Base-by-base conservation (phyloP, 1,140 invertebrate species). In the Chelonus insularis region DNA sequence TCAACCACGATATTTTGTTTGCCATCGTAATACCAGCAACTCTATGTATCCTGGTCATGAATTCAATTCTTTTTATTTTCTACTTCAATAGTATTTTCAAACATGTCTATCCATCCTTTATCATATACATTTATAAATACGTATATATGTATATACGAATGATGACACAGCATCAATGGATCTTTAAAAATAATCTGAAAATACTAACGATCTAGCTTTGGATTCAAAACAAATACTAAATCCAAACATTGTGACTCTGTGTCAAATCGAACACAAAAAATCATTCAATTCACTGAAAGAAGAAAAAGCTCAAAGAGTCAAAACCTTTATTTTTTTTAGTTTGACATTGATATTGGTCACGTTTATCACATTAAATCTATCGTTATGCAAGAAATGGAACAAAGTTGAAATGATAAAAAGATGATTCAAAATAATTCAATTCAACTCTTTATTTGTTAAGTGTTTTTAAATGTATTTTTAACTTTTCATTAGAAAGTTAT, bases 1-100 rank as follows among this genome's bases (percentile, higher is more conserved):
- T 50, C 21, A 50, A 23, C 69, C 63, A 48, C 67, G 74, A 79
- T 77, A 80, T 78, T 79, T 79, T 76, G 77, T 79, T 79, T 80
- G 72, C 64, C 68, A 68, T 68, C 64, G 69, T 75, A 73, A 78
- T 73, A 73, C 68, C 67, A 51, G 50, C 47, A 58, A 64, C 58
- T 60, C 25, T 4, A 29, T 29, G n/a, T n/a, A n/a, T 29, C 25
- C 25, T 29, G 7, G 25, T 29, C 25, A 29, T 29, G 25, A 29
- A 29, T 29, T 29, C 25, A 29, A 29, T 29, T 29, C 25, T 29
- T 29, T 29, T 29, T 29, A 29, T 59, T 56, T 58, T 68, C 64
- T 65, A 62, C 65, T 57, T 63, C 39, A 43, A 47, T 45, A 18
- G 29, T 7, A 52, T 45, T 52, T 43, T 59, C 25, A 29, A 29